Conservation (phyloP, 1,140 invertebrate species). For the Pseudomyrmex pallidus region DNA sequence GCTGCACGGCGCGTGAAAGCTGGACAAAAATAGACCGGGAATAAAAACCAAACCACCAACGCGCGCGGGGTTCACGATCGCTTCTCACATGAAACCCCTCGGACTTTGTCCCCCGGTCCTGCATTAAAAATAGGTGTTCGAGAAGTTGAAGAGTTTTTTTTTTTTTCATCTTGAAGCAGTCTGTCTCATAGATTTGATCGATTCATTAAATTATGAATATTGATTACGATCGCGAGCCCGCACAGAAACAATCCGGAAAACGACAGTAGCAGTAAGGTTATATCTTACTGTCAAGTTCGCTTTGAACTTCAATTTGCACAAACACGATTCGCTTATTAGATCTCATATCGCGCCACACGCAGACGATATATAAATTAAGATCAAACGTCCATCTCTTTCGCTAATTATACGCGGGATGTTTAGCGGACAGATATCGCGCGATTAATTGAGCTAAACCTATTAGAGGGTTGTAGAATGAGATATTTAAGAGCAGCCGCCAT, state of each 20-base stretch:
- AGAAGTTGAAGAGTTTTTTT: too few relatives aligned
- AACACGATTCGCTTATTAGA: not conserved
- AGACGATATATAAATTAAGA: constrained; percentile 3
- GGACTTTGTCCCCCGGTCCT: constrained; percentile 41
- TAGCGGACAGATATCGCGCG: not conserved
- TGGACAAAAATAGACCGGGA: constrained; percentile 41
- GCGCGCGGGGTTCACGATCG: not conserved
- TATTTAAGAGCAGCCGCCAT: constrained; percentile 15
- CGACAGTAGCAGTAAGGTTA: not conserved
- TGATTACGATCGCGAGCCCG: too few relatives aligned
- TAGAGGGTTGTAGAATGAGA: constrained; percentile 32
- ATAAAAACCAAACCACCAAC: constrained; percentile 46
- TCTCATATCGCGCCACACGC: not conserved
- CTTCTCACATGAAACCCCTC: constrained; percentile 6
- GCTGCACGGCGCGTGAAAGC: constrained; percentile 12
- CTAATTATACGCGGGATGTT: constrained; percentile 1
- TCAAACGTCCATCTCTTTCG: not conserved
- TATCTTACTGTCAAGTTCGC: too few relatives aligned
- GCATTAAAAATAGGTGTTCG: constrained; percentile 25
- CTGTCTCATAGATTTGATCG: too few relatives aligned
- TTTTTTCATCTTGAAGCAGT: too few relatives aligned
- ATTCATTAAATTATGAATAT: too few relatives aligned
- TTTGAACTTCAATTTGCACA: not conserved
- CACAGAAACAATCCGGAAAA: too few relatives aligned
- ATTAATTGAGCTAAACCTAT: constrained; percentile 58